phyloP scores from a whole-genome alignment of 2,888 invertebrate species.

The Lithophane ornitopus region DNA sequence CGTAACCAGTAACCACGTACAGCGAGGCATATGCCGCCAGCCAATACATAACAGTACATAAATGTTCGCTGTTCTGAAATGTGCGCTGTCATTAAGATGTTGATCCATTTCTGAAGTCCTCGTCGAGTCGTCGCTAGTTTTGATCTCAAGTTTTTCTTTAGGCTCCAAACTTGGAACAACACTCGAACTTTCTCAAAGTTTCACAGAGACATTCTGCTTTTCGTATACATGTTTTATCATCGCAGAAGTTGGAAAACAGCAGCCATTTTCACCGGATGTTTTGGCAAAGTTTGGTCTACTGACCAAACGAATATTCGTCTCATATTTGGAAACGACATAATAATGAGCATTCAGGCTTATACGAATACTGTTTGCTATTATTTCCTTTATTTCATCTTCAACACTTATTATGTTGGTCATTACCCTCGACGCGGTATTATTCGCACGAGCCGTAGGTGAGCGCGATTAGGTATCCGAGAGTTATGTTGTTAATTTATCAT shows the following conservation, averaged over 20 bases:
- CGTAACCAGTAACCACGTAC: neutral
- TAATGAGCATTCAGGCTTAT: slow-evolving; percentile 19
- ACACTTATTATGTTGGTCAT: no score
- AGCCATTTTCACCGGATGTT: slow-evolving; percentile 54
- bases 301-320: slow-evolving; percentile 32
- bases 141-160: slow-evolving; percentile 57
- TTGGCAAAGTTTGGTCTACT: slow-evolving; percentile 47
- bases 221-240: slow-evolving; percentile 59
- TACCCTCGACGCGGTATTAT: no score
- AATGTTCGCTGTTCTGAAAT: slow-evolving; percentile 35
- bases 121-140: slow-evolving; percentile 38
- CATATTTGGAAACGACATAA: slow-evolving; percentile 15
- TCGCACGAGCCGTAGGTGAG: no score
- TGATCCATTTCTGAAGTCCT: slow-evolving; percentile 52
- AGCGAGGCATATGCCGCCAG: neutral
- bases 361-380: neutral
- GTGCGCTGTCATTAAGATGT: slow-evolving; percentile 60
- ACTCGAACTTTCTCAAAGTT: slow-evolving; percentile 60
- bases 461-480: no score
- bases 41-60: slow-evolving; percentile 2
- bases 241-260: slow-evolving; percentile 53
- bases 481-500: no score
- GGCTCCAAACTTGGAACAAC: slow-evolving; percentile 60
- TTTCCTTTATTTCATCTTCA: no score
- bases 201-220: slow-evolving; percentile 50